phyloP scores from a whole-genome alignment of 2,797 vertebrate species.

The Micropoecilia bifurca region DNA sequence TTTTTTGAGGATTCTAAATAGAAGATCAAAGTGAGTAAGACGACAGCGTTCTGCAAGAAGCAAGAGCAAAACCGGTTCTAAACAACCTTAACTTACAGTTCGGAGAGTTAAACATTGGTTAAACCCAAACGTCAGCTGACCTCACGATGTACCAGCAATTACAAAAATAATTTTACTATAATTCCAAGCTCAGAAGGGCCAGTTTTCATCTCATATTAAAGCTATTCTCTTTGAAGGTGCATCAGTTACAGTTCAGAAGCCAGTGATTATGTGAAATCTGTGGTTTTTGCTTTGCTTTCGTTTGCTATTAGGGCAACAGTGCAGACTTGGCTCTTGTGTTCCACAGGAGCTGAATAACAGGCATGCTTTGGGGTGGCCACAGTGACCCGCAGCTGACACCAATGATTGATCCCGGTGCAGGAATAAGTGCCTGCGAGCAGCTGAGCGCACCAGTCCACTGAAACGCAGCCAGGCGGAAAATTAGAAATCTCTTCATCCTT shows the following conservation, averaged over 20 bases:
- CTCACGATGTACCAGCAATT: not conserved
- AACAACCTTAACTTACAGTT: not conserved
- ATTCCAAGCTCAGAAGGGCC: not conserved
- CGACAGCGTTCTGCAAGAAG: not conserved
- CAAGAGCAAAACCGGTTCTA: not conserved
- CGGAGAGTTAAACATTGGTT: not conserved
- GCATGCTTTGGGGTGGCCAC: conserved; percentile 40
- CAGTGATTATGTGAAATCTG: conserved; percentile 35
- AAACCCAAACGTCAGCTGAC: not conserved
- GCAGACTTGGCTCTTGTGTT: conserved; percentile 8
- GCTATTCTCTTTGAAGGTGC: not conserved
- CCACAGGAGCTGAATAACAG: conserved; percentile 32
- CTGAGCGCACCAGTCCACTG: conserved; percentile 59
- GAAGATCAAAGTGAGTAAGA: not conserved
- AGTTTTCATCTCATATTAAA: not conserved
- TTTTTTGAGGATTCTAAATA: not conserved
- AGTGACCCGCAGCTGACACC: conserved; percentile 73
- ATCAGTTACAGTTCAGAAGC: not conserved
- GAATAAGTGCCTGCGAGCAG: conserved; percentile 68
- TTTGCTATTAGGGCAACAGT: conserved; percentile 13
- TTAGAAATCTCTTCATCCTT: conserved; percentile 85
- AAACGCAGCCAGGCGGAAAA: conserved; percentile 83
- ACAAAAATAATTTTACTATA: not conserved
- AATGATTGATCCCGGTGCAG: conserved; percentile 78
- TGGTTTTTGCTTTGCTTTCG: conserved; percentile 26